These are phyloP conservation scores for Chiroxiphia lanceolata DNA, from an alignment of 2,797 vertebrate species.

Conservation along the genomic window DNA sequence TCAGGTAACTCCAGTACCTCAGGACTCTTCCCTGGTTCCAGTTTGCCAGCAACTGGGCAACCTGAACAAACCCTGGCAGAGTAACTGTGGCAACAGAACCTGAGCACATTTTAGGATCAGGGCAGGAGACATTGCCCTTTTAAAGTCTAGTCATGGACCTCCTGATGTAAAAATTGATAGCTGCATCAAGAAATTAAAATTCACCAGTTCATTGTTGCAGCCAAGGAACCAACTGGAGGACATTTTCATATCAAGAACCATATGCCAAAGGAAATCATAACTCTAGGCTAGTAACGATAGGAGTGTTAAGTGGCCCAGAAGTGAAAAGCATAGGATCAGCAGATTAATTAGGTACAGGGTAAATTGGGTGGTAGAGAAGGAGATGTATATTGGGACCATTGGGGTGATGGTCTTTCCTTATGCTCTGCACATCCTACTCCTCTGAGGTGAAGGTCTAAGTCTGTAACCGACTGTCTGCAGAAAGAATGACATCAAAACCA, in stretches of 20 bases:
- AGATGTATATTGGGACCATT: background rate
- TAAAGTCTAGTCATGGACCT: fast-evolving
- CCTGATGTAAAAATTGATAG: background rate
- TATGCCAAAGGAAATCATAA: background rate
- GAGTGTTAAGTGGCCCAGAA: background rate
- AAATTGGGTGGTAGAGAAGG: background rate
- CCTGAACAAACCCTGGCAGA: background rate
- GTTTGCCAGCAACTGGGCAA: background rate
- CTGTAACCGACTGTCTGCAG: background rate
- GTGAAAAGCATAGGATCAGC: background rate
- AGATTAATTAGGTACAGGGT: background rate
- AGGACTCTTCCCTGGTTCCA: background rate
- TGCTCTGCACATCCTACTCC: background rate
- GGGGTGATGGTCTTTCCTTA: background rate
- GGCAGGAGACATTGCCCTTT: background rate
- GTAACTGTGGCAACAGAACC: background rate
- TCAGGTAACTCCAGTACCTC: background rate
- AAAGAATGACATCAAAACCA: background rate
- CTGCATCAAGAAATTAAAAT: background rate
- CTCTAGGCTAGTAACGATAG: background rate
- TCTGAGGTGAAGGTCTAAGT: background rate
- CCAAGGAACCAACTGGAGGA: background rate
- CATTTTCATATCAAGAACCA: background rate
- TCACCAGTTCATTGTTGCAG: background rate
- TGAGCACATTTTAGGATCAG: background rate